Evolutionary conservation across 2,797 vertebrate species (phyloP).

Genomic region (Scolopax bukidnonensis): DNA sequence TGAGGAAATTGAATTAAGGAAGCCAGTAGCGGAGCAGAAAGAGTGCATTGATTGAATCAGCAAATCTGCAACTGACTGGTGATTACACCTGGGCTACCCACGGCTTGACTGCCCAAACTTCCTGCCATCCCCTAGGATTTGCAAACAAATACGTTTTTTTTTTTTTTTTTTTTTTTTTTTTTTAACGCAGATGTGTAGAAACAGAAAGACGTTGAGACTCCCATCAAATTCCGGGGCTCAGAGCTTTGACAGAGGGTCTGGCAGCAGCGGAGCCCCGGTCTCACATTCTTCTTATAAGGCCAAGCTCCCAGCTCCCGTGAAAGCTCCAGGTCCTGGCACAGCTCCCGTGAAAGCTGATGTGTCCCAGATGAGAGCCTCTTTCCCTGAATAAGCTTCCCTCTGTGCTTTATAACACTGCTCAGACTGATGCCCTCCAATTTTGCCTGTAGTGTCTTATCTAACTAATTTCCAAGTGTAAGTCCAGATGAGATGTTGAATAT

Average conservation of each 20-base stretch:
- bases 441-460: neutral
- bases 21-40: slow-evolving; percentile 3
- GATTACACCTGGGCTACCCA: neutral
- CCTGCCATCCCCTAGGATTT: neutral
- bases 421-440: neutral
- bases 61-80: fast-evolving
- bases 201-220: neutral
- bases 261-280: fast-evolving
- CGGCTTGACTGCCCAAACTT: neutral
- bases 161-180: no score
- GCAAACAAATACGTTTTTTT: neutral
- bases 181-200: neutral
- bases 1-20: neutral
- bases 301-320: neutral
- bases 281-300: fast-evolving
- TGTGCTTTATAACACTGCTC: neutral
- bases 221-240: neutral
- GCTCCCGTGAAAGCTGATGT: neutral
- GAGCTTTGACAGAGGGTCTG: neutral
- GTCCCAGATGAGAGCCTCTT: neutral
- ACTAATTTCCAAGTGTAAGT: neutral
- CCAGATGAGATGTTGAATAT: neutral
- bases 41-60: neutral
- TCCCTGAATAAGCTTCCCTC: neutral
- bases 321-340: neutral